phyloP scores from a whole-genome alignment of 1,140 invertebrate genomes.

The Archivesica marissinica region DNA sequence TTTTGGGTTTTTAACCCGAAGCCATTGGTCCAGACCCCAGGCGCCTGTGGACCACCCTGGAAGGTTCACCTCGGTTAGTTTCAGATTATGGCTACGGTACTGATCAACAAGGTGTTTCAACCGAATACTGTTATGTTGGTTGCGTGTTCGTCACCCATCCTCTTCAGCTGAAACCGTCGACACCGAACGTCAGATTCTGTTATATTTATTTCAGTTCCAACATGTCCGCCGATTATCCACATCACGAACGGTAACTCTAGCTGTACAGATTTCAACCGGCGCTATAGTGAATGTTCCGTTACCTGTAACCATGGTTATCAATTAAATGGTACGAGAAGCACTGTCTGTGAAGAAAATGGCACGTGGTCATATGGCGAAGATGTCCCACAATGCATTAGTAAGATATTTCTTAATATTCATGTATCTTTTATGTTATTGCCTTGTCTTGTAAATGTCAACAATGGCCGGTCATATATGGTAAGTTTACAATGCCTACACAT shows the following conservation, averaged over 20 bases:
- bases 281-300: constrained; percentile 25
- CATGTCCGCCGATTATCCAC: constrained; percentile 34
- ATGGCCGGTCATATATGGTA: too few relatives aligned
- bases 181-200: background rate
- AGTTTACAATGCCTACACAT: too few relatives aligned
- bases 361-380: constrained; percentile 28
- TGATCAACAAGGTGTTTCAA: too few relatives aligned
- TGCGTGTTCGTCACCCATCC: too few relatives aligned
- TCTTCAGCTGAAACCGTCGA: background rate
- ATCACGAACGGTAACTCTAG: constrained; percentile 19
- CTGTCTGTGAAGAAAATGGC: constrained; percentile 27
- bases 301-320: constrained; percentile 46
- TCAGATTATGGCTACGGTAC: too few relatives aligned
- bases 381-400: constrained; percentile 38
- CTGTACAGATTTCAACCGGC: constrained; percentile 18
- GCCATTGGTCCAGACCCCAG: too few relatives aligned
- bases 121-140: too few relatives aligned
- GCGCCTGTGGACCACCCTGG: too few relatives aligned
- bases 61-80: too few relatives aligned
- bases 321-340: constrained; percentile 20
- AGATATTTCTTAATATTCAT: background rate
- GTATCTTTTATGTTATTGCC: too few relatives aligned
- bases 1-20: too few relatives aligned
- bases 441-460: too few relatives aligned
- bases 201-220: constrained; percentile 20